These are phyloP conservation scores for Sthenelais limicola DNA, from an alignment of 2,888 invertebrate genomes.

Conservation along the genomic window DNA sequence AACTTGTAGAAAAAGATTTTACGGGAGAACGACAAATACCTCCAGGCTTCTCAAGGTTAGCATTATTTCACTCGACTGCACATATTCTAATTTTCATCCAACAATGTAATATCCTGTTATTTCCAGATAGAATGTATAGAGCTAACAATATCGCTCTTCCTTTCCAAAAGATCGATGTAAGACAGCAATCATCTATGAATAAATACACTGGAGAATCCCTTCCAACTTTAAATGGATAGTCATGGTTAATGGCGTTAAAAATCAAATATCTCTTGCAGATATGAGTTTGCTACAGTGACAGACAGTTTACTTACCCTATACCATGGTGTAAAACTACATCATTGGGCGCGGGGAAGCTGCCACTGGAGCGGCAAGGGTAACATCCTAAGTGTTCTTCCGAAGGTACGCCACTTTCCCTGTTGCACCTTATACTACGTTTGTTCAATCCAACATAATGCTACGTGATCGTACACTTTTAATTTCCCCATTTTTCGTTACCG, in stretches of 20 bases:
- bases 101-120: too few species aligned
- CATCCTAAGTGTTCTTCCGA: constrained; percentile 30
- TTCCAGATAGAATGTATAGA: too few species aligned
- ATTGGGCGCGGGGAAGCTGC: constrained; percentile 40
- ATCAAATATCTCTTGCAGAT: constrained; percentile 9
- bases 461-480: background rate
- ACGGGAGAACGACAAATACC: constrained; percentile 27
- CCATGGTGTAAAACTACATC: constrained; percentile 42
- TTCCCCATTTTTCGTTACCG: background rate
- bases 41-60: constrained; percentile 24
- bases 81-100: too few species aligned
- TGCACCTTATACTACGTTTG: background rate
- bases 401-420: constrained; percentile 39
- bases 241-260: too few species aligned
- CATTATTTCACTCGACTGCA: too few species aligned
- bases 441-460: background rate
- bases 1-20: constrained; percentile 43
- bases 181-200: too few species aligned
- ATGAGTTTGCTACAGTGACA: constrained; percentile 46
- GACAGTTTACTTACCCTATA: constrained; percentile 50
- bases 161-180: too few species aligned
- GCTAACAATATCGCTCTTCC: too few species aligned
- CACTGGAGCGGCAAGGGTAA: constrained; percentile 43
- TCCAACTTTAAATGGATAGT: too few species aligned
- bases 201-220: too few species aligned